Percentiles rank a stretch among this genome's conserved stretches.
Evolutionary conservation across 2,797 vertebrate genomes (phyloP).

Genomic region (Mareca penelope): DNA sequence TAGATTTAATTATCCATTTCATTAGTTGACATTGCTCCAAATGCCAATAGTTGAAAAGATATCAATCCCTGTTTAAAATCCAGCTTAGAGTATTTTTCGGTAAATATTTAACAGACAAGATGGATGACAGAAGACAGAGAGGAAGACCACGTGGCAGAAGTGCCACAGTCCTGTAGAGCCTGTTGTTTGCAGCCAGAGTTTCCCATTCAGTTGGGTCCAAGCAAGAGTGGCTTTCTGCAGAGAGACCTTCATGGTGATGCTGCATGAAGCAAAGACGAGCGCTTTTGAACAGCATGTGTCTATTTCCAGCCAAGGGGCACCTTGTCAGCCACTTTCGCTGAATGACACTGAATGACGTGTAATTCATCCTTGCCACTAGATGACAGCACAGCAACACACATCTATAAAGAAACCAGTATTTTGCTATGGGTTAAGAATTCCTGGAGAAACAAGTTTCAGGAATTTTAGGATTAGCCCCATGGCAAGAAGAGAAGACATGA

Average conservation of each 20-base stretch:
- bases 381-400: conserved; percentile 76
- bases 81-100: conserved; percentile 47
- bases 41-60: conserved; percentile 38
- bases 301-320: background rate
- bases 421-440: conserved; percentile 57
- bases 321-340: conserved; percentile 5
- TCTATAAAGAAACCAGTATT: conserved; percentile 27
- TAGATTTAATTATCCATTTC: conserved; percentile 65
- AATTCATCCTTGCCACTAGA: conserved; percentile 78
- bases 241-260: background rate
- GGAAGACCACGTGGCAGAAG: background rate
- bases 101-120: background rate
- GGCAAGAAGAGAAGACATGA: background rate
- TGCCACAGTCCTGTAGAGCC: background rate
- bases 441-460: background rate
- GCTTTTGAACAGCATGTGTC: rapidly evolving
- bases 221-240: background rate
- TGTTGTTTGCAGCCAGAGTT: background rate
- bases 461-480: background rate
- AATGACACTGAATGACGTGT: conserved; percentile 37
- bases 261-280: background rate
- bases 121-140: conserved; percentile 1
- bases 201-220: background rate
- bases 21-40: conserved; percentile 52
- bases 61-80: conserved; percentile 59